Evolutionary conservation across 1,140 invertebrate genomes (phyloP).

Genomic region (Drosophila jambulina): DNA sequence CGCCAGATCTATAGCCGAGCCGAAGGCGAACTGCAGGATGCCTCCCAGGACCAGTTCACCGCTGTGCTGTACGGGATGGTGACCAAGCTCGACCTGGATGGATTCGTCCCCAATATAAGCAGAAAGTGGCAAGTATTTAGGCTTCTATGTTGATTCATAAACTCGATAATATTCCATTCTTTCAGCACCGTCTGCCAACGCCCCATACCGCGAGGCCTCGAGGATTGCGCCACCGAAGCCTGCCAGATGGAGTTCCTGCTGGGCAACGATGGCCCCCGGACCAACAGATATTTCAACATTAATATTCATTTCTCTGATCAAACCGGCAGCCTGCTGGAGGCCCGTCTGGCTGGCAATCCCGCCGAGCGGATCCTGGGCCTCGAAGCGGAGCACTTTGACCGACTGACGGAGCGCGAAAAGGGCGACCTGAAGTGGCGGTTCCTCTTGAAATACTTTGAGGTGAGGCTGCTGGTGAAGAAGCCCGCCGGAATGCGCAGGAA

Average conservation of each 20-base stretch:
- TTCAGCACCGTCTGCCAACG: constrained; percentile 60
- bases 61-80: constrained; percentile 85
- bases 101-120: constrained; percentile 64
- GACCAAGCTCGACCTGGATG: constrained; percentile 86
- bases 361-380: constrained; percentile 84
- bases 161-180: neutral
- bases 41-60: constrained; percentile 85
- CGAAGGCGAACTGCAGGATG: constrained; percentile 72
- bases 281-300: constrained; percentile 86
- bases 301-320: constrained; percentile 86
- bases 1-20: constrained; percentile 85
- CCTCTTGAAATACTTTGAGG: constrained; percentile 86
- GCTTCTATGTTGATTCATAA: neutral
- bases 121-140: constrained; percentile 66
- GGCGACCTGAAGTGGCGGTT: constrained; percentile 86
- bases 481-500: constrained; percentile 53
- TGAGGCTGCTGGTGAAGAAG: constrained; percentile 85
- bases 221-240: constrained; percentile 55
- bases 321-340: constrained; percentile 86
- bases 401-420: constrained; percentile 64
- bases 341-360: constrained; percentile 84
- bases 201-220: constrained; percentile 29
- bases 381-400: constrained; percentile 32
- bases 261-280: constrained; percentile 75
- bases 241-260: constrained; percentile 62